phyloP scores from a whole-genome alignment of 1,140 invertebrate species.

The Ladona fulva region DNA sequence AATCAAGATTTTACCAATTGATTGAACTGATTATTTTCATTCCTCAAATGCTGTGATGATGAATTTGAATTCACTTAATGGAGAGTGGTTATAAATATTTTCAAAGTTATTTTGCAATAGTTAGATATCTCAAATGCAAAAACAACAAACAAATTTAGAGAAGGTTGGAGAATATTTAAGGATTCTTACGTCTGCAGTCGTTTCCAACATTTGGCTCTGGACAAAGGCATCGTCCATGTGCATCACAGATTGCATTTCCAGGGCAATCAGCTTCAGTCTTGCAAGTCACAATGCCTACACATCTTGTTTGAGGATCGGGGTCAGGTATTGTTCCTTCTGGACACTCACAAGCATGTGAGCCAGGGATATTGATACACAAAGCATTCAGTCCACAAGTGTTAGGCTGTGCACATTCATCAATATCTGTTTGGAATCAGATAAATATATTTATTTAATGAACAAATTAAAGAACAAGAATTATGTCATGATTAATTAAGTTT shows the following conservation, averaged over 20 bases:
- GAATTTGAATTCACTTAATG: no score
- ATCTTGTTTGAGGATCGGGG: slow-evolving; percentile 67
- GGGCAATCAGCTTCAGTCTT: slow-evolving; percentile 66
- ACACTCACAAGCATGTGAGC: slow-evolving; percentile 69
- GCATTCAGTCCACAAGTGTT: slow-evolving; percentile 68
- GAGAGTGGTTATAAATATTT: no score
- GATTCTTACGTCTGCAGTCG: slow-evolving; percentile 73
- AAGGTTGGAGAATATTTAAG: no score
- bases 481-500: neutral
- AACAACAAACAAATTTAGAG: no score
- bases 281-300: slow-evolving; percentile 71
- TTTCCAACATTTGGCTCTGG: slow-evolving; percentile 84
- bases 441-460: neutral
- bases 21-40: no score
- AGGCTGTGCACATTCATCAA: slow-evolving; percentile 66
- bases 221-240: slow-evolving; percentile 67
- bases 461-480: slow-evolving; percentile 11
- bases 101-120: no score
- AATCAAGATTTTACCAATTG: no score
- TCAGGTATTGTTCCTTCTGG: slow-evolving; percentile 70
- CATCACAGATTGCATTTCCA: slow-evolving; percentile 78
- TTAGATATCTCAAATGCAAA: no score
- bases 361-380: slow-evolving; percentile 65
- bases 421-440: slow-evolving; percentile 41
- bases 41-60: no score